Evolutionary conservation across 1,140 invertebrate genomes (phyloP).

Genomic region (Cryptotermes secundus): DNA sequence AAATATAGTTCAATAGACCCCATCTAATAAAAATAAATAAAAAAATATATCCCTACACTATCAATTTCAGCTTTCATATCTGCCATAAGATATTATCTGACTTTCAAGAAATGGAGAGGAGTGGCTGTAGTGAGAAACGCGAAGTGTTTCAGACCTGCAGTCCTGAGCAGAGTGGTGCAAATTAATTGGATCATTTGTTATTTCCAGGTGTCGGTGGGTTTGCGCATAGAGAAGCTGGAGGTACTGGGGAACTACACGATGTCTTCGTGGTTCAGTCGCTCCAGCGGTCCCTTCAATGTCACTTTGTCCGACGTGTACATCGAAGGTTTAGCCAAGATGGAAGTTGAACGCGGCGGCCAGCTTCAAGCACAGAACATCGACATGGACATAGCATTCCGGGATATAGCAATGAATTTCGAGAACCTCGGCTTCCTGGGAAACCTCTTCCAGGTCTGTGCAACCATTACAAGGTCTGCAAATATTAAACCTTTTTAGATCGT

Average conservation of each 20-base stretch:
- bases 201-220: constrained; percentile 60
- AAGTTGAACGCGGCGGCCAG: constrained; percentile 69
- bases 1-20: too few species aligned
- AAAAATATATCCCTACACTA: too few species aligned
- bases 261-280: constrained; percentile 65
- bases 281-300: constrained; percentile 74
- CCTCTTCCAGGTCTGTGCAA: constrained; percentile 60
- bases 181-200: neutral
- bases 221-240: constrained; percentile 66
- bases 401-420: constrained; percentile 77
- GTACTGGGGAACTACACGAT: constrained; percentile 76
- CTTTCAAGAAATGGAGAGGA: too few species aligned
- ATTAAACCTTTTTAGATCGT: too few species aligned
- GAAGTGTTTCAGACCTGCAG: too few species aligned
- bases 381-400: constrained; percentile 76
- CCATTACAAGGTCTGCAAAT: neutral
- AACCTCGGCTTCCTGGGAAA: constrained; percentile 73
- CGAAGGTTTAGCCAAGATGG: constrained; percentile 62
- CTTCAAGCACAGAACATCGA: constrained; percentile 73
- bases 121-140: too few species aligned
- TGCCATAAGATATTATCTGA: too few species aligned
- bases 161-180: too few species aligned
- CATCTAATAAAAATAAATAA: too few species aligned
- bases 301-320: constrained; percentile 68
- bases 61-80: too few species aligned